These are phyloP conservation scores for Alsophila aescularia DNA, from an alignment of 2,888 invertebrate species.

Conservation along the genomic window DNA sequence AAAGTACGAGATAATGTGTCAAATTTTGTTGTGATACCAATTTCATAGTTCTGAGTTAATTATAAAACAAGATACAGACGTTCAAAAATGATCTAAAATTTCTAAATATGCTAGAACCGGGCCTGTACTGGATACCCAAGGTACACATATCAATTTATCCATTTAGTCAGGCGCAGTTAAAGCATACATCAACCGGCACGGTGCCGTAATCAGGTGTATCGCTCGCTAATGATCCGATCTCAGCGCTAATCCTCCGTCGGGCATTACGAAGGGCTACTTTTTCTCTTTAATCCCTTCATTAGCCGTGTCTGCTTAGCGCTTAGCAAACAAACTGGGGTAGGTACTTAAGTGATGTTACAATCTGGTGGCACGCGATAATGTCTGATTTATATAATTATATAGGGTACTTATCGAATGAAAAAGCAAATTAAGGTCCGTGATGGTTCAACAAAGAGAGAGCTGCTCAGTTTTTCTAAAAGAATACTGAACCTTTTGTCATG, in stretches of 20 bases:
- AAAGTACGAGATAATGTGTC: no score
- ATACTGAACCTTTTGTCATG: no score
- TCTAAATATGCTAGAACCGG: background rate
- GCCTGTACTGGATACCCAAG: background rate
- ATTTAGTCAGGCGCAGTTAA: conserved; percentile 53
- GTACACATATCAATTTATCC: conserved; percentile 11
- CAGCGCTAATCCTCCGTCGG: conserved; percentile 67
- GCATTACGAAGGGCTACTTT: conserved; percentile 65
- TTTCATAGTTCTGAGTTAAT: no score
- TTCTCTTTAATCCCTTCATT: conserved; percentile 78
- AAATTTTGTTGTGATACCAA: no score
- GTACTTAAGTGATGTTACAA: conserved; percentile 10
- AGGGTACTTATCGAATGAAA: no score
- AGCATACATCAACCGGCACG: conserved; percentile 58
- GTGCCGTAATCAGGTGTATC: conserved; percentile 74
- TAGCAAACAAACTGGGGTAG: conserved; percentile 49
- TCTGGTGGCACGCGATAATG: conserved; percentile 24
- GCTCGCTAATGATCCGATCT: conserved; percentile 75
- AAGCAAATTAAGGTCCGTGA: no score
- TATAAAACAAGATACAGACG: no score
- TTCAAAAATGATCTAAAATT: no score
- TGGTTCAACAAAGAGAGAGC: no score
- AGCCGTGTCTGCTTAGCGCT: conserved; percentile 64
- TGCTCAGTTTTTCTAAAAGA: no score
- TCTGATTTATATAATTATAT: background rate